Percentiles rank a stretch among this genome's conserved stretches.
Evolutionary conservation across 2,888 invertebrate species (phyloP).

Genomic region (Phortica magna): DNA sequence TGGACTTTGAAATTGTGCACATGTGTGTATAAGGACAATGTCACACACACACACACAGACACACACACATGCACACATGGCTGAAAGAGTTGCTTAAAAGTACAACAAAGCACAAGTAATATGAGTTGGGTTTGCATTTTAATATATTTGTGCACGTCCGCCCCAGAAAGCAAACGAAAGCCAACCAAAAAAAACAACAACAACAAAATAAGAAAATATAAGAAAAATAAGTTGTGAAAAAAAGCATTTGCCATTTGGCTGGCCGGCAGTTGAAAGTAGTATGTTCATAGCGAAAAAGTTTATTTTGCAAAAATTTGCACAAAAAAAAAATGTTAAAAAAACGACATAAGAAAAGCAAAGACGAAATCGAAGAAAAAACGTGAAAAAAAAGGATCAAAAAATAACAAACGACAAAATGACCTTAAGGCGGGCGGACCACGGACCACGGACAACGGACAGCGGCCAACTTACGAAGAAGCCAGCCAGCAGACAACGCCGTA

Average conservation of each 20-base stretch:
- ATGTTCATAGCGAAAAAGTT: conserved; percentile 53
- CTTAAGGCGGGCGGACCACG: conserved; percentile 54
- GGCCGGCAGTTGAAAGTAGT: not conserved
- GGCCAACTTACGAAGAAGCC: not conserved
- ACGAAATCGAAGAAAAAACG: conserved; percentile 27
- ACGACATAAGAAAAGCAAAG: conserved; percentile 46
- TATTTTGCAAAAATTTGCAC: conserved; percentile 71
- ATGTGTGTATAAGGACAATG: conserved; percentile 68
- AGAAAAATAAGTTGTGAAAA: not conserved
- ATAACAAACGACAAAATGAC: conserved; percentile 48
- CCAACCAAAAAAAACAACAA: not conserved
- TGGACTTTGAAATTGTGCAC: conserved; percentile 72
- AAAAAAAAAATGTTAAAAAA: conserved; percentile 55
- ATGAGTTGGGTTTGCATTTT: conserved; percentile 73
- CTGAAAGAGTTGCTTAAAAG: conserved; percentile 11
- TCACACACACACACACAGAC: not conserved
- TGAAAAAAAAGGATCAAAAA: conserved; percentile 20
- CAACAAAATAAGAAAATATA: not conserved
- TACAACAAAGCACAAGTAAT: conserved; percentile 51
- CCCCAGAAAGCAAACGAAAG: not conserved
- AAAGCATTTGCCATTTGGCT: not conserved
- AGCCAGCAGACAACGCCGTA: not conserved
- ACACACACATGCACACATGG: not conserved
- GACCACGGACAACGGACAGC: conserved; percentile 9
- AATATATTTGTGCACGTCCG: conserved; percentile 59